Base-by-base conservation (phyloP, 2,888 invertebrate species). In the Microplitis deprimator region DNA sequence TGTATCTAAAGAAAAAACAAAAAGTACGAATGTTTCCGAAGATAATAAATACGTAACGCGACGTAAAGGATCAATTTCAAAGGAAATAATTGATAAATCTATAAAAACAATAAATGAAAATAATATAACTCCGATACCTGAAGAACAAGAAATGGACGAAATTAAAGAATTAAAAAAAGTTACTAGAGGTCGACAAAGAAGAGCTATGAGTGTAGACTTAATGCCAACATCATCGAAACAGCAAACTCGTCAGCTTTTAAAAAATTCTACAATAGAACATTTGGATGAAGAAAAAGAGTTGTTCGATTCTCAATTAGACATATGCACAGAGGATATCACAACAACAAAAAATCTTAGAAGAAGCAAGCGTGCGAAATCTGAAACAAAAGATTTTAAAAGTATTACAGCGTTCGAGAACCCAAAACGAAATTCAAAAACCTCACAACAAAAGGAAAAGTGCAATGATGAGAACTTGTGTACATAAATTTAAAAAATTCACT, bases 181-280 rank as follows among this genome's bases (percentile, higher is more conserved):
- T 8, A 17, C 62, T 41, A 64, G 64, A 16, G 17, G 62, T 5
- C 79, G 83, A 38, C 65, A 69, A 29, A 82, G 85, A 65, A 84
- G 89, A 79, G 88, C 89, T 0, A 71, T 80, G 0, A 89, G 89
- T 68, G 84, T 85, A 0, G 87, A 88, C 38, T 76, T 81, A 1
- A 73, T 80, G 5, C 76, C 77, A 1, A 38, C 68, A 0, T 83
- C 82, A 5, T 68, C 77, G 0, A 86, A 82, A 59, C 84, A 81
- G 1, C 76, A 79, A 8, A 83, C 83, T 1, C 83, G 84, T 13
- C 75, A 80, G 6, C 81, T 83, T 8, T 75, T 77, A 0, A 85
- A 82, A 68, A 81, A 77, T 39, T 17, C 77, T 13, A 76, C 81
- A 5, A 73, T 74, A 3, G 81, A 83, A n/a, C 82, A 83, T 8